Conservation (phyloP, 2,888 invertebrate species). For the Papilio demoleus region DNA sequence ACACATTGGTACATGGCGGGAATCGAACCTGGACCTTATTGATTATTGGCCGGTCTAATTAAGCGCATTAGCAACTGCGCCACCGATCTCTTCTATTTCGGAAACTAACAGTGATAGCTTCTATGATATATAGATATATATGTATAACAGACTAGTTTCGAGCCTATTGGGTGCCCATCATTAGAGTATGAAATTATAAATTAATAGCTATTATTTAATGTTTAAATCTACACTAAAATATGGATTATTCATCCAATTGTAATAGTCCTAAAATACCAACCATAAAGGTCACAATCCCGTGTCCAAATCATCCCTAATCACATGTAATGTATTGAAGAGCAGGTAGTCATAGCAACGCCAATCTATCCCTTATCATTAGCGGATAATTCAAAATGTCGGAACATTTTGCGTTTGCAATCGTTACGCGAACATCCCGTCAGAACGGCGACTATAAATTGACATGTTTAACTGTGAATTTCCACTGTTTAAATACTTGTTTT, state of each 20-base stretch:
- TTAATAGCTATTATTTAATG: too few species aligned
- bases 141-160: too few species aligned
- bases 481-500: neutral
- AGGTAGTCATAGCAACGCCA: conserved; percentile 5
- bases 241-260: neutral
- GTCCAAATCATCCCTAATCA: conserved; percentile 4
- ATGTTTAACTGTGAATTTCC: neutral
- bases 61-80: too few species aligned
- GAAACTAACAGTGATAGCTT: too few species aligned
- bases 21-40: too few species aligned
- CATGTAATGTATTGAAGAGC: conserved; percentile 10
- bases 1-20: too few species aligned
- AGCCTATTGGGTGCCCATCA: too few species aligned
- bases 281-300: conserved; percentile 2
- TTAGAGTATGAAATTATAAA: too few species aligned
- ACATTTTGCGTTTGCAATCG: conserved; percentile 8
- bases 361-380: conserved; percentile 27
- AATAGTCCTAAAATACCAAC: neutral
- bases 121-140: too few species aligned
- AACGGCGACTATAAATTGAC: neutral
- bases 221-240: neutral
- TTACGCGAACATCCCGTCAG: conserved; percentile 6
- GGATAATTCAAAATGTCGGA: conserved; percentile 25
- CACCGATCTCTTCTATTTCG: too few species aligned
- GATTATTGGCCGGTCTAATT: too few species aligned